These are phyloP conservation scores for Anas acuta DNA, from an alignment of 2,797 vertebrate species.

Conservation along the genomic window DNA sequence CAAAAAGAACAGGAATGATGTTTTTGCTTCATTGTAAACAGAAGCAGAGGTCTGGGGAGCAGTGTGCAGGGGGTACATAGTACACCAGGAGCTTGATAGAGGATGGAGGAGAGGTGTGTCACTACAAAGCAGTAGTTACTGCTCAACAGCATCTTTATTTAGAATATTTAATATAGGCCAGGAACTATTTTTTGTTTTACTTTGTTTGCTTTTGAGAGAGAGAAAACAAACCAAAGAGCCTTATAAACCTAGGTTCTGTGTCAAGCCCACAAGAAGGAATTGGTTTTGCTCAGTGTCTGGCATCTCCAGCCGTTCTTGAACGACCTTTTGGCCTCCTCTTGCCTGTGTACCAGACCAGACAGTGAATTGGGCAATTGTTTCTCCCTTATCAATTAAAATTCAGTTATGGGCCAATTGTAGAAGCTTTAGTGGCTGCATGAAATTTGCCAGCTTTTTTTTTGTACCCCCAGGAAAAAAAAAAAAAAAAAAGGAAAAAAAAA, in stretches of 20 bases:
- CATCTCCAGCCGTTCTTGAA: not conserved
- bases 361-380: not conserved
- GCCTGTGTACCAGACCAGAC: not conserved
- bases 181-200: not conserved
- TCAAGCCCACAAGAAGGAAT: not conserved
- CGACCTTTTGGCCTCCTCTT: not conserved
- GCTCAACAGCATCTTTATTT: not conserved
- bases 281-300: not conserved
- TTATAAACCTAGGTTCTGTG: not conserved
- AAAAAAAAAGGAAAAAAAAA: not conserved
- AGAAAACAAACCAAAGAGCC: not conserved
- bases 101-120: not conserved
- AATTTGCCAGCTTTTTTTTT: not conserved
- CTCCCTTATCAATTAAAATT: not conserved
- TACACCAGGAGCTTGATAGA: not conserved
- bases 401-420: not conserved
- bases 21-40: not conserved
- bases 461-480: not conserved
- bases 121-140: not conserved
- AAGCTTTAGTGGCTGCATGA: not conserved
- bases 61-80: not conserved
- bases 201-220: not conserved
- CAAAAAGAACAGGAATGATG: fast-evolving
- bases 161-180: not conserved
- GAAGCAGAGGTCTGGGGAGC: not conserved